Evolutionary conservation across 1,140 invertebrate species (phyloP), one percentile per base, ranked within the genome.

Genomic region (Steinernema khuongi): DNA sequence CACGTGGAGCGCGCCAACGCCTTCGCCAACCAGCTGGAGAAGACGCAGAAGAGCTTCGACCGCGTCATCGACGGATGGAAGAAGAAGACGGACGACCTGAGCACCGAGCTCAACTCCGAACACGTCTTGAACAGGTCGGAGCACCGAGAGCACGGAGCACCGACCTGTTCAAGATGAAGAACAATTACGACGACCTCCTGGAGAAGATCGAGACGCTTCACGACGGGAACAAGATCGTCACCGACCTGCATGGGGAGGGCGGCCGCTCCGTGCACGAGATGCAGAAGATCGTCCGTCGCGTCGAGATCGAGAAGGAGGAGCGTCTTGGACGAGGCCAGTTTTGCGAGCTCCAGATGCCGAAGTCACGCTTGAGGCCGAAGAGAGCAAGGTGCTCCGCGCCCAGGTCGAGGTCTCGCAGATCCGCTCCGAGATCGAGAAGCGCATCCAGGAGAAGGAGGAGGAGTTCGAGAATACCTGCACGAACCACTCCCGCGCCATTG

Each of bases 391-490:
- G 28, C 90, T 97, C 76, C 33, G 70, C 14, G 66, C 70, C 41
- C 50, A 97, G 88, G 90, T 99, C 68, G 96, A 99, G 88, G 90
- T 99, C 82, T 94, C 93, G 80, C 94, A 96, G 86, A 94, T 99
- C 77, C 91, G 96, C 86, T 92, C 96, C 87, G 96, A 99, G 87
- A 98, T 99, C 85, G 96, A 99, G 87, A 91, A 95, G 83, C 91
- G 96, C 81, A 93, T 99, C 88, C 94, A 95, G 87, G 96, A 99
- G 90, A 99, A 99, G 89, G 96, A 99, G 87, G 96, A 99, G 84
- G 96, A 99, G 89, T 99, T 99, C 90, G 96, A 99, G 87, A 98
- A 97, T 87, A 98, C 96, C 19, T 79, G 96, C 87, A 98, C 97
- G 90, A 98, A 98, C 88, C 96, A 99, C 89, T 94, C 97, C 88